A percentile compares a stretch with the other conserved stretches of the same genome.
Evolutionary conservation across 1,140 invertebrate genomes (phyloP).

Genomic region (Lepidurus packardi): DNA sequence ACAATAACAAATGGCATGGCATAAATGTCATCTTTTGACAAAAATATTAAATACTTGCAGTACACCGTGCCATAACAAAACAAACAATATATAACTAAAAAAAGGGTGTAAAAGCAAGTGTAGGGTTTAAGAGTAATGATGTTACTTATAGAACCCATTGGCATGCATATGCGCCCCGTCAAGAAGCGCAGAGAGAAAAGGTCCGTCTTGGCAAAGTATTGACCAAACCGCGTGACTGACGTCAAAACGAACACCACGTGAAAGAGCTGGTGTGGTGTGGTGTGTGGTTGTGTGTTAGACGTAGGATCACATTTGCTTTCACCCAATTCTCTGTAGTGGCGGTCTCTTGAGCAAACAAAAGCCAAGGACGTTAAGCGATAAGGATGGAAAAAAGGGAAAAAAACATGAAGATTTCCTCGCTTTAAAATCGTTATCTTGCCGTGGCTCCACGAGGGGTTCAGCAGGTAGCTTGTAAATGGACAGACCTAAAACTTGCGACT

Average conservation of each 20-base stretch:
- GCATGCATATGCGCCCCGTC: neutral
- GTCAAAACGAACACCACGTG: constrained; percentile 17
- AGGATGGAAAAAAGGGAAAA: neutral
- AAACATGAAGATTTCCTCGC: too few relatives aligned
- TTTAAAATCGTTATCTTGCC: too few relatives aligned
- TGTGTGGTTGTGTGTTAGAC: neutral
- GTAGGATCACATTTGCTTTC: neutral
- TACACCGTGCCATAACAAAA: too few relatives aligned
- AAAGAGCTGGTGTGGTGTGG: constrained; percentile 1
- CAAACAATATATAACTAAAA: too few relatives aligned
- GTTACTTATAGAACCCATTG: neutral
- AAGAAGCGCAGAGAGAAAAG: neutral
- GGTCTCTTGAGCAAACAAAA: neutral
- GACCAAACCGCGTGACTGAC: constrained; percentile 17
- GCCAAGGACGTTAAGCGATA: constrained; percentile 6
- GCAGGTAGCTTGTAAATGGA: too few relatives aligned
- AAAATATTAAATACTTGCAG: too few relatives aligned
- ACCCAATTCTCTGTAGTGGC: neutral
- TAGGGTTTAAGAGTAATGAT: neutral
- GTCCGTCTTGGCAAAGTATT: constrained; percentile 18
- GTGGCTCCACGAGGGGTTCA: too few relatives aligned
- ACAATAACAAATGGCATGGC: too few relatives aligned
- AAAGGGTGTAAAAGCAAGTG: too few relatives aligned
- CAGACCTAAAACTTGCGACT: too few relatives aligned
- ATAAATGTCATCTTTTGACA: too few relatives aligned